Evolutionary conservation across 2,888 invertebrate species (phyloP), one percentile per base, ranked within the genome.

Genomic region (Smittia aterrima): DNA sequence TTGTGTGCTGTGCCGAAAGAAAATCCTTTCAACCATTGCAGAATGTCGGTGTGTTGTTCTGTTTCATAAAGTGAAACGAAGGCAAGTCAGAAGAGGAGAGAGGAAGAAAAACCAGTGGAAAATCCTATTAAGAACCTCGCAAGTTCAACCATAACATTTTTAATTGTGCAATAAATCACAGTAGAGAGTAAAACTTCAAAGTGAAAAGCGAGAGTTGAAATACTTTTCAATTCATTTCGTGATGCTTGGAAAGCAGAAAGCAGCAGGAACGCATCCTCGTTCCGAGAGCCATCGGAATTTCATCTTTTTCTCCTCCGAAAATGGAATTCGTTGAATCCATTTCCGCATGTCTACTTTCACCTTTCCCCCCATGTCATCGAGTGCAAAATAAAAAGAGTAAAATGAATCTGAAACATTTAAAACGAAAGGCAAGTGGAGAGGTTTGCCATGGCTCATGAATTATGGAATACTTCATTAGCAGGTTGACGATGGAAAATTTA

Each of bases 81-180:
- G 9, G 3, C 18, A 1, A 54, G 54, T 20, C 1, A 6, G 18
- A 62, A 13, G 13, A 64, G 16, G 64, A 64, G 16, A 7, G 24
- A 13, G 25, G 13, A 66, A 38, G 32, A 25, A 66, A 66, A 27
- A 27, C 38, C 18, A 38, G 27, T 25, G 40, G 27, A 66, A n/a
- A 66, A 66, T 66, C 66, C 66, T 66, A 66, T 66, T 66, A 66
- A 47, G 47, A n/a, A 66, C 27, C 66, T n/a, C n/a, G n/a, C n/a
- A 66, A 66, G 66, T 66, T 66, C 66, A 66, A 66, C 66, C 66
- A 66, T 38, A 66, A 66, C 66, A 66, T 66, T 66, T 66, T 66
- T 66, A 66, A 66, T 66, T 66, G 66, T 20, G 18, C 66, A 32
- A 66, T 66, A 66, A 66, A 66, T 66, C 66, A 66, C 66, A 38